Percentiles rank a stretch among this genome's conserved stretches.
These are phyloP conservation scores for Albula glossodonta DNA, from an alignment of 2,113 vertebrate species.

Conservation along the genomic window DNA sequence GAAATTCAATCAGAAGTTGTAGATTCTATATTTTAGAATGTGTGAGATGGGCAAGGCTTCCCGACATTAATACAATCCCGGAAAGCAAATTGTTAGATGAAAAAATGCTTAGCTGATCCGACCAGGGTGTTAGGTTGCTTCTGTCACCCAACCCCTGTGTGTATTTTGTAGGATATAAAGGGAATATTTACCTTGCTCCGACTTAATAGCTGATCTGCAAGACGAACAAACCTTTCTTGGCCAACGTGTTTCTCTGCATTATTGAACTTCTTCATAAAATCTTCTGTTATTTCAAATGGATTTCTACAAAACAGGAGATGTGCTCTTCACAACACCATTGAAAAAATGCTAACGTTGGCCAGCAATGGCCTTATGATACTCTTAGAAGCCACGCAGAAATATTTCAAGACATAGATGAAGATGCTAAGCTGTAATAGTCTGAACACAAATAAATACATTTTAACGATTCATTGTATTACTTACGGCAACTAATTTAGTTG, in stretches of 20 bases:
- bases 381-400: neutral
- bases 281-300: slow-evolving; percentile 55
- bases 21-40: too few relatives aligned
- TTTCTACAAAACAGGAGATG: slow-evolving; percentile 36
- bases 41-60: too few relatives aligned
- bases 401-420: too few relatives aligned
- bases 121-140: neutral
- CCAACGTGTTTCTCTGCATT: slow-evolving; percentile 37
- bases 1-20: too few relatives aligned
- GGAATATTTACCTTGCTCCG: slow-evolving; percentile 42
- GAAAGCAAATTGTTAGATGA: neutral
- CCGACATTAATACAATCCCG: neutral
- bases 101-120: neutral
- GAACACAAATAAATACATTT: too few relatives aligned
- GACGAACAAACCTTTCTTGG: slow-evolving; percentile 43
- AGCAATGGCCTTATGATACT: neutral
- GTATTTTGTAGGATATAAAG: neutral
- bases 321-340: too few relatives aligned
- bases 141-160: neutral
- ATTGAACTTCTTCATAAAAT: slow-evolving; percentile 58
- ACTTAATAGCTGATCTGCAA: slow-evolving; percentile 51
- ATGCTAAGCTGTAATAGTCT: too few relatives aligned
- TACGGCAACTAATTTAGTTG: too few relatives aligned
- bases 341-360: too few relatives aligned
- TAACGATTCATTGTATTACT: too few relatives aligned